Conservation (phyloP, 2,113 vertebrate species). For the Phocoena phocoena region DNA sequence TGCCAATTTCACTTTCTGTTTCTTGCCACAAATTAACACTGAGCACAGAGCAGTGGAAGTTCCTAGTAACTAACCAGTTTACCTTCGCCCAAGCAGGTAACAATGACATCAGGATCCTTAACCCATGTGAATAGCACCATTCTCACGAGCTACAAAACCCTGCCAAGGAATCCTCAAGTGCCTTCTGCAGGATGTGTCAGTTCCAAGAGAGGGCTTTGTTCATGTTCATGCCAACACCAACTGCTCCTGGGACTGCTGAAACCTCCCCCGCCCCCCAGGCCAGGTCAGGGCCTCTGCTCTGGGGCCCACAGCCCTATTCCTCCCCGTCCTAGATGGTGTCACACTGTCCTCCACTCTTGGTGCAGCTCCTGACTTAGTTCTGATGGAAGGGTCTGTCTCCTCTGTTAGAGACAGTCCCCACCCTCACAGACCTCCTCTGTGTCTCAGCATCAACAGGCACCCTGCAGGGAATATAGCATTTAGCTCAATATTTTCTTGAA, state of each 20-base stretch:
- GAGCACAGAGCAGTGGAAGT: not conserved
- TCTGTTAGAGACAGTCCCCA: not conserved
- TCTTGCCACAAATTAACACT: not conserved
- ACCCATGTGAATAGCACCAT: not conserved
- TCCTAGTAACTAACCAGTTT: not conserved
- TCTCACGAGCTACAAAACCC: not conserved
- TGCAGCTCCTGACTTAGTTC: not conserved
- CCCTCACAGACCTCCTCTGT: not conserved
- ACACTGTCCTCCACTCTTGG: not conserved
- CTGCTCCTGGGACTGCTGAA: not conserved
- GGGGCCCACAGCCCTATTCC: not conserved
- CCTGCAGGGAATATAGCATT: not conserved
- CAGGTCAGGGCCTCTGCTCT: not conserved
- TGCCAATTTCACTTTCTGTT: not conserved
- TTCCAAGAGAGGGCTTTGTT: not conserved
- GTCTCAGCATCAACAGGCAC: not conserved
- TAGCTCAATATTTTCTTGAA: constrained; percentile 13
- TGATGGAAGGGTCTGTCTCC: not conserved
- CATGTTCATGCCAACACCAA: not conserved
- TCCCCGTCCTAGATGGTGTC: not conserved
- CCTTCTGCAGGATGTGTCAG: not conserved
- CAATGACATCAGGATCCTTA: not conserved
- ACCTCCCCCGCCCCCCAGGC: not conserved
- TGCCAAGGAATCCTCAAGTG: not conserved
- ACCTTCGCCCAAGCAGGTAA: not conserved